These are phyloP conservation scores for Scaptomyza polygonia DNA, from an alignment of 2,888 invertebrate genomes.

Conservation along the genomic window DNA sequence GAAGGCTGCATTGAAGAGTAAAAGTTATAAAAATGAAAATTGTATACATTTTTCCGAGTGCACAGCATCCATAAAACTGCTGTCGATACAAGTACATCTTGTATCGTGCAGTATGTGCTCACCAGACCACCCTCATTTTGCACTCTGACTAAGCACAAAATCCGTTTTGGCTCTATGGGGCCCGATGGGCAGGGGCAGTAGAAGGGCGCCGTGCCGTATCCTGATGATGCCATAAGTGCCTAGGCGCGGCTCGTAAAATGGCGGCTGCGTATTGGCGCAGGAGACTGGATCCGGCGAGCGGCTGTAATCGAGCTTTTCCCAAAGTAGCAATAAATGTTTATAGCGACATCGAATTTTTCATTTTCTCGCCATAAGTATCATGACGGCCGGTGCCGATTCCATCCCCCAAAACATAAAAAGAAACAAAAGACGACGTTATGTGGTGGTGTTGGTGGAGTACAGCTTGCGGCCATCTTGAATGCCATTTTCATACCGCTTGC, in stretches of 20 bases:
- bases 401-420: neutral
- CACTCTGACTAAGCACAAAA: conserved; percentile 77
- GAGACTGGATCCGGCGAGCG: conserved; percentile 7
- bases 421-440: conserved; percentile 26
- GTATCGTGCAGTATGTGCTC: conserved; percentile 13
- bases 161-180: conserved; percentile 62
- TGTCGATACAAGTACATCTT: conserved; percentile 41
- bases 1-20: conserved; percentile 60
- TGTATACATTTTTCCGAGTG: conserved; percentile 77
- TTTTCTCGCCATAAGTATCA: conserved; percentile 77
- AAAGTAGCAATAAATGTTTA: conserved; percentile 80
- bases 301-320: conserved; percentile 74
- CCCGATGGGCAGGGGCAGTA: conserved; percentile 42
- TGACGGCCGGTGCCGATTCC: conserved; percentile 71
- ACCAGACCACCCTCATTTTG: conserved; percentile 1
- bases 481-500: conserved; percentile 37
- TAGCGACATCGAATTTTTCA: conserved; percentile 80
- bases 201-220: conserved; percentile 21
- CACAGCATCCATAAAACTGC: conserved; percentile 60
- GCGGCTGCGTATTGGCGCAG: conserved; percentile 56
- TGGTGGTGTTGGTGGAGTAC: conserved; percentile 22
- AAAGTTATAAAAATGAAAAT: conserved; percentile 77
- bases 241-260: conserved; percentile 77
- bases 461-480: conserved; percentile 61
- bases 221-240: conserved; percentile 71